Evolutionary conservation across 1,140 invertebrate species (phyloP).

Genomic region (Sarcophaga peregrina): DNA sequence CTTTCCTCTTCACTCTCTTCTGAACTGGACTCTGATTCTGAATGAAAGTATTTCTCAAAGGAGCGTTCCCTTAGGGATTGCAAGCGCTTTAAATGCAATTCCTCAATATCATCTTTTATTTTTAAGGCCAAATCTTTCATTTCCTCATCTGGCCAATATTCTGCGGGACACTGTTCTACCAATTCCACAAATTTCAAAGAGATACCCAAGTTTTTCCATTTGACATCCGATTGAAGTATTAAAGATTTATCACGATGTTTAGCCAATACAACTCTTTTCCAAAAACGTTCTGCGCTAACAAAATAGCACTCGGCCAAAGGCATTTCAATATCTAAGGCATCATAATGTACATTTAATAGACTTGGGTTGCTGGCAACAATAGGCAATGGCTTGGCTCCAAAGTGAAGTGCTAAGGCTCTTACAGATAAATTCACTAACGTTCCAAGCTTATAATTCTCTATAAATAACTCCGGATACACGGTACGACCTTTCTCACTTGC

Average conservation of each 20-base stretch:
- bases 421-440: constrained; percentile 54
- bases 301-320: constrained; percentile 55
- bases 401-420: constrained; percentile 49
- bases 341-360: constrained; percentile 53
- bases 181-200: constrained; percentile 59
- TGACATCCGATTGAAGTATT: constrained; percentile 48
- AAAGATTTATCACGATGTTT: constrained; percentile 49
- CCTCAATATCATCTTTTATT: constrained; percentile 47
- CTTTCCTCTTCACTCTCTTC: constrained; percentile 42
- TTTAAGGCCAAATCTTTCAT: constrained; percentile 50
- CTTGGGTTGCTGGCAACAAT: constrained; percentile 46
- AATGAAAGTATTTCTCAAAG: constrained; percentile 44
- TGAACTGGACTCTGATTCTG: constrained; percentile 44
- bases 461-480: constrained; percentile 52
- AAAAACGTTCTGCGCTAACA: constrained; percentile 51
- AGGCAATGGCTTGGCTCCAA: constrained; percentile 39
- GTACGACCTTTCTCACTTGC: constrained; percentile 51
- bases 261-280: constrained; percentile 56
- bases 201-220: constrained; percentile 55
- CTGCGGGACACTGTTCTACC: constrained; percentile 54
- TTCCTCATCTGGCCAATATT: constrained; percentile 52
- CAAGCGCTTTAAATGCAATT: constrained; percentile 53
- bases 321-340: constrained; percentile 52
- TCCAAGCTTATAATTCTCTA: constrained; percentile 50
- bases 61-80: constrained; percentile 49